Evolutionary conservation across 1,140 invertebrate genomes (phyloP).

Genomic region (Rhagoletis pomonella): DNA sequence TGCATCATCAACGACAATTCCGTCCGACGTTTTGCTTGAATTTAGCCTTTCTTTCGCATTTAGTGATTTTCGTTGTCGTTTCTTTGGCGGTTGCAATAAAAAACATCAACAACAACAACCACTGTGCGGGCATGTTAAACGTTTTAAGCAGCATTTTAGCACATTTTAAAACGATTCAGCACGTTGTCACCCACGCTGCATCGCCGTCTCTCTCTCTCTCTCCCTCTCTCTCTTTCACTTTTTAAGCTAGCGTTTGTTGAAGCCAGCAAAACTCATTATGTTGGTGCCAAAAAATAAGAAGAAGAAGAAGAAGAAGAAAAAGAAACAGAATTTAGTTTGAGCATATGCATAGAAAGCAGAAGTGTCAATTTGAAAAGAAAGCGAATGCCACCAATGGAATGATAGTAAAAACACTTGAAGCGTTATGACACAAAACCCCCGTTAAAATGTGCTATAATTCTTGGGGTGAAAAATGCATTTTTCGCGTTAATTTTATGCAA

Average conservation of each 20-base stretch:
- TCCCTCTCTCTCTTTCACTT: neutral
- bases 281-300: slow-evolving; percentile 27
- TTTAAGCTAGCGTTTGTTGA: neutral
- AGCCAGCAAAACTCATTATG: slow-evolving; percentile 44
- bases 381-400: neutral
- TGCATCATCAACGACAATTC: neutral
- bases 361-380: slow-evolving; percentile 22
- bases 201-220: neutral
- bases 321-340: neutral
- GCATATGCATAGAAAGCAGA: slow-evolving; percentile 12
- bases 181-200: neutral
- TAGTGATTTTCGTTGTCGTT: slow-evolving; percentile 6
- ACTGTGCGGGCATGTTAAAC: slow-evolving; percentile 22
- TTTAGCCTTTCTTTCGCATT: neutral
- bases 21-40: neutral
- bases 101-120: neutral
- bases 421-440: slow-evolving; percentile 20
- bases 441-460: neutral
- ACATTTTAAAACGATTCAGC: slow-evolving; percentile 27
- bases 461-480: neutral
- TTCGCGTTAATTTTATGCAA: neutral
- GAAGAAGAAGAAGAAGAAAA: neutral
- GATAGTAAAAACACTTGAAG: neutral
- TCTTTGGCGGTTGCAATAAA: neutral
- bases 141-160: slow-evolving; percentile 38